Evolutionary conservation across 2,888 invertebrate species (phyloP).

Genomic region (Argyresthia goedartella): DNA sequence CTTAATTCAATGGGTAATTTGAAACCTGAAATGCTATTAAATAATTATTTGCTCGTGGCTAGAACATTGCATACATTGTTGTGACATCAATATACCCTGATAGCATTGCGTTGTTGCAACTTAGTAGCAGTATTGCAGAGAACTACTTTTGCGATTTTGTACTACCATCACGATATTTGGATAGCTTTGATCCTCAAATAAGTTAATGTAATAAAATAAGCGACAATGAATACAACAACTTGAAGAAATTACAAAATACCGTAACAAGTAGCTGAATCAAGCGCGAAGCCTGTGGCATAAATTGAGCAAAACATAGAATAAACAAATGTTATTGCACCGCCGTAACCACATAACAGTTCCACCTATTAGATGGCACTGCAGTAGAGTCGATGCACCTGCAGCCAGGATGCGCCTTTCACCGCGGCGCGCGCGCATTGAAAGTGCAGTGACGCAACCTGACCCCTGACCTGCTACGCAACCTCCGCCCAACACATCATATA

Average conservation of each 20-base stretch:
- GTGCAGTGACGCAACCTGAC: conserved; percentile 29
- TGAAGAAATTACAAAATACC: background rate
- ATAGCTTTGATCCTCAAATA: no score
- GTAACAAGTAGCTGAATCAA: background rate
- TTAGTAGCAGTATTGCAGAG: no score
- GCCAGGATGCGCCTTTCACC: conserved; percentile 59
- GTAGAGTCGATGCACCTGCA: conserved; percentile 23
- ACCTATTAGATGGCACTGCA: conserved; percentile 16
- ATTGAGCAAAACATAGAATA: conserved; percentile 7
- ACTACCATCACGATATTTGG: no score
- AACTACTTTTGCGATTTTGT: no score
- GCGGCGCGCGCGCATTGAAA: conserved; percentile 40
- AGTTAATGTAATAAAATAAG: no score
- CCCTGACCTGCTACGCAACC: conserved; percentile 52
- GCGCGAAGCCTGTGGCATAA: background rate
- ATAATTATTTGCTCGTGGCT: no score
- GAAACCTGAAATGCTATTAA: no score
- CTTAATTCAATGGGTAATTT: no score
- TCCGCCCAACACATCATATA: conserved; percentile 10
- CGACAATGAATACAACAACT: no score
- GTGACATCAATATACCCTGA: no score
- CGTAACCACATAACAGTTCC: conserved; percentile 24
- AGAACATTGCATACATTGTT: no score
- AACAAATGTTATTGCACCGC: conserved; percentile 24
- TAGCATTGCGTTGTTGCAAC: no score